phyloP scores from a whole-genome alignment of 2,113 vertebrate genomes.

The Chascanopsetta lugubris region DNA sequence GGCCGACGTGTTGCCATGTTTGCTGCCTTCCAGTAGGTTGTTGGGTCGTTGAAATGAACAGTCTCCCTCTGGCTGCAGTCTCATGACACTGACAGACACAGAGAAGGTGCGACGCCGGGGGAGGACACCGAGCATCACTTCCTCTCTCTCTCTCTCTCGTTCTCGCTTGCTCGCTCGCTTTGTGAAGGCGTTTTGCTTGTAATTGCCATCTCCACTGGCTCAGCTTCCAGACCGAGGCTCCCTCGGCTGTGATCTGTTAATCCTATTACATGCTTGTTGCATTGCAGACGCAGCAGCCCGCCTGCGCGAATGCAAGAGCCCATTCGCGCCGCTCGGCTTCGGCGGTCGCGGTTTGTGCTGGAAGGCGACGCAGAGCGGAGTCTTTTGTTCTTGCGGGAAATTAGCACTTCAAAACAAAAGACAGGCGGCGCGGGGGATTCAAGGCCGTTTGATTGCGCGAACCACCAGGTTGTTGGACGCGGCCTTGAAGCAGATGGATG shows the following conservation, averaged over 20 bases:
- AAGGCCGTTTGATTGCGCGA: slow-evolving; percentile 13
- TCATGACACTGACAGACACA: neutral
- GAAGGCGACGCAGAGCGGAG: slow-evolving; percentile 24
- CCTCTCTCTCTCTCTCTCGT: slow-evolving; percentile 5
- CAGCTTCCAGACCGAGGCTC: slow-evolving; percentile 50
- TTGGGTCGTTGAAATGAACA: slow-evolving; percentile 57
- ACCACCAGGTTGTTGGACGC: neutral
- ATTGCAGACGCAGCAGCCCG: slow-evolving; percentile 51
- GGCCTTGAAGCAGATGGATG: neutral
- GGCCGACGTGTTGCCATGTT: slow-evolving; percentile 41
- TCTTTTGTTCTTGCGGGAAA: slow-evolving; percentile 47
- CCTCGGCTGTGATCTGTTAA: slow-evolving; percentile 72
- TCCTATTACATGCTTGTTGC: slow-evolving; percentile 76
- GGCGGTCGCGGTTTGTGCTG: slow-evolving; percentile 18
- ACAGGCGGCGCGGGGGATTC: slow-evolving; percentile 23
- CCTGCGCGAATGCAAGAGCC: slow-evolving; percentile 29
- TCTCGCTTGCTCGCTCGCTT: slow-evolving; percentile 2
- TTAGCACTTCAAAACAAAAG: slow-evolving; percentile 52
- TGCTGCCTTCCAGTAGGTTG: slow-evolving; percentile 26
- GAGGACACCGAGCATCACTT: slow-evolving; percentile 8
- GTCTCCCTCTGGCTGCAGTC: slow-evolving; percentile 24
- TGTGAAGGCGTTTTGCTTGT: slow-evolving; percentile 54
- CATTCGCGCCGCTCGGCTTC: slow-evolving; percentile 64
- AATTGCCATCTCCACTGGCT: slow-evolving; percentile 68
- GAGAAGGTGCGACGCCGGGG: slow-evolving; percentile 20